Percentiles rank a stretch among this genome's conserved stretches.
These are phyloP conservation scores for Cerceris rybyensis DNA, from an alignment of 2,888 invertebrate genomes.

Conservation along the genomic window DNA sequence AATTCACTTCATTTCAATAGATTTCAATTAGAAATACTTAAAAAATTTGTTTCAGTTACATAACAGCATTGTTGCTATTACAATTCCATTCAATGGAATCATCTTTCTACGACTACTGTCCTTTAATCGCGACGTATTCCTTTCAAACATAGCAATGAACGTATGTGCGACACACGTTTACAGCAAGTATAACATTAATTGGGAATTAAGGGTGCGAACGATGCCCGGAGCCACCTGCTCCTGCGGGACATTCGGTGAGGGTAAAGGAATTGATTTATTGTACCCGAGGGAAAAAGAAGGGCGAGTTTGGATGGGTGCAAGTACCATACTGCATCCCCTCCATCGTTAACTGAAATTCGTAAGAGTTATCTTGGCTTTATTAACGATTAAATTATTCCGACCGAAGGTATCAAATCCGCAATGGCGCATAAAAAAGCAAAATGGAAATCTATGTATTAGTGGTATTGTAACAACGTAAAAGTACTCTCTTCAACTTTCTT, in stretches of 20 bases:
- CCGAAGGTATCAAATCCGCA: conserved; percentile 5
- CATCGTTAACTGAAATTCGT: conserved; percentile 61
- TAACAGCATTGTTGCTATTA: too few species aligned
- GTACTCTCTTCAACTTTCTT: background rate
- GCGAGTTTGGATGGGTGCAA: conserved; percentile 45
- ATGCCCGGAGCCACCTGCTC: conserved; percentile 79
- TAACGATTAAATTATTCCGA: conserved; percentile 55
- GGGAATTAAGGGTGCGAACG: conserved; percentile 80
- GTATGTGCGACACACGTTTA: conserved; percentile 42
- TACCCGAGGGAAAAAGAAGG: conserved; percentile 72
- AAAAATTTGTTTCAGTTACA: too few species aligned
- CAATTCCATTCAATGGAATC: too few species aligned
- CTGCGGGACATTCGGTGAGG: conserved; percentile 59
- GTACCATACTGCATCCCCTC: conserved; percentile 43
- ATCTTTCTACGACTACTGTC: background rate
- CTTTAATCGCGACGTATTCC: background rate
- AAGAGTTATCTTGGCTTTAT: conserved; percentile 45
- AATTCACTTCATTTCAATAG: too few species aligned
- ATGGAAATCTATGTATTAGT: background rate
- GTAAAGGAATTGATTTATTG: conserved; percentile 80
- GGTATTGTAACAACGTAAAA: background rate
- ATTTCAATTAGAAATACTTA: too few species aligned
- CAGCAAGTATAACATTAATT: conserved; percentile 76
- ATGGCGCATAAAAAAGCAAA: background rate
- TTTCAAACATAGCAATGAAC: background rate